Evolutionary conservation across 2,113 vertebrate genomes (phyloP).

Genomic region (Salvelinus fontinalis): DNA sequence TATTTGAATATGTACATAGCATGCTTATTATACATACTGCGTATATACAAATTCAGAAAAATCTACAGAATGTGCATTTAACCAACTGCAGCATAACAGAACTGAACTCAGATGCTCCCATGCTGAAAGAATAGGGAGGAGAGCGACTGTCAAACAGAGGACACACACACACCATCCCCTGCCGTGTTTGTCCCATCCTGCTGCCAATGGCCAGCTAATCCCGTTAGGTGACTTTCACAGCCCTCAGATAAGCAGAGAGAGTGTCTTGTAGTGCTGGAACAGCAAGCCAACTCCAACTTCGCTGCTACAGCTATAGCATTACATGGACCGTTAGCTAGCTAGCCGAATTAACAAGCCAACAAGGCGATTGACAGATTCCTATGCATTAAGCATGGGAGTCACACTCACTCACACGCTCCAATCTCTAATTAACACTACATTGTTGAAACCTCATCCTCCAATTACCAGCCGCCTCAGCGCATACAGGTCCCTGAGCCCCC

Average conservation of each 20-base stretch:
- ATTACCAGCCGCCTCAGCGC: constrained; percentile 56
- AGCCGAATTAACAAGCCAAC: neutral
- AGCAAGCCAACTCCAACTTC: constrained; percentile 47
- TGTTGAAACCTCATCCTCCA: constrained; percentile 53
- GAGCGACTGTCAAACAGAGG: neutral
- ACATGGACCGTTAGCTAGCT: constrained; percentile 6
- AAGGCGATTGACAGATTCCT: constrained; percentile 46
- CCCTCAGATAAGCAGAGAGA: constrained; percentile 66
- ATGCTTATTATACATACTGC: neutral
- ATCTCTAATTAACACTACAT: constrained; percentile 60
- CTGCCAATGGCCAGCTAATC: constrained; percentile 67
- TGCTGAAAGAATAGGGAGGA: neutral
- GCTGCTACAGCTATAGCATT: neutral
- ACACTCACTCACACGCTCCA: constrained; percentile 13
- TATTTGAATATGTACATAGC: neutral
- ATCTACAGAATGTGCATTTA: neutral
- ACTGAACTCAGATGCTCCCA: neutral
- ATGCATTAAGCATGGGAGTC: constrained; percentile 53
- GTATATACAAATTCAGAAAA: neutral
- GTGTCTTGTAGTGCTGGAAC: constrained; percentile 67
- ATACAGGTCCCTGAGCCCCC: neutral
- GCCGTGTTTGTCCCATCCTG: constrained; percentile 58
- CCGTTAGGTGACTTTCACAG: constrained; percentile 79
- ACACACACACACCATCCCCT: constrained; percentile 38
- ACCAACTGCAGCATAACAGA: neutral